Percentiles rank a stretch among this genome's conserved stretches.
phyloP scores from a whole-genome alignment of 2,888 invertebrate species.

The Caprella mutica region DNA sequence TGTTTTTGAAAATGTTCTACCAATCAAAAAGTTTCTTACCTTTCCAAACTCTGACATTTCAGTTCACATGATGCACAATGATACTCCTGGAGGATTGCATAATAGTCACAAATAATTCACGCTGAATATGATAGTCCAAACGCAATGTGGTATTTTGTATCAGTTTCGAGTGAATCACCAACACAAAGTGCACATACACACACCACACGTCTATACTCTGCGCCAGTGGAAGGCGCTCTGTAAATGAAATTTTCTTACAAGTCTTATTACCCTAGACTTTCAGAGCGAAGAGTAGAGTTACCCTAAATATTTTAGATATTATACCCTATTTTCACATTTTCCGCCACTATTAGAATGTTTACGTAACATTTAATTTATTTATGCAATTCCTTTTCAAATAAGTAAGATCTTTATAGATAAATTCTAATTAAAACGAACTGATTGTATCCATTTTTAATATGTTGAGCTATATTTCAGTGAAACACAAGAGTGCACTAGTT shows the following conservation, averaged over 20 bases:
- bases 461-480: too few species aligned
- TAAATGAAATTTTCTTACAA: conserved; percentile 4
- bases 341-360: too few species aligned
- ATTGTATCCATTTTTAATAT: too few species aligned
- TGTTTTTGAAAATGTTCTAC: too few species aligned
- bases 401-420: too few species aligned
- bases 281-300: background rate
- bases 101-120: background rate
- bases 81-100: conserved; percentile 8
- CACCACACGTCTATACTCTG: conserved; percentile 11
- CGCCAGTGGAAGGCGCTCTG: conserved; percentile 10
- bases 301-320: background rate
- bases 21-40: too few species aligned
- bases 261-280: background rate
- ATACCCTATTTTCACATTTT: background rate
- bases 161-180: conserved; percentile 1
- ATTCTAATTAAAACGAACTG: too few species aligned
- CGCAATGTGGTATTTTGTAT: background rate
- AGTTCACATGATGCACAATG: conserved; percentile 7
- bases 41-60: conserved; percentile 13
- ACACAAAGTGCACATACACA: conserved; percentile 6
- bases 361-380: too few species aligned
- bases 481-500: too few species aligned
- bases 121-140: conserved; percentile 1
- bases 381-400: too few species aligned